phyloP scores from a whole-genome alignment of 2,113 vertebrate species.

The Podarcis raffonei region DNA sequence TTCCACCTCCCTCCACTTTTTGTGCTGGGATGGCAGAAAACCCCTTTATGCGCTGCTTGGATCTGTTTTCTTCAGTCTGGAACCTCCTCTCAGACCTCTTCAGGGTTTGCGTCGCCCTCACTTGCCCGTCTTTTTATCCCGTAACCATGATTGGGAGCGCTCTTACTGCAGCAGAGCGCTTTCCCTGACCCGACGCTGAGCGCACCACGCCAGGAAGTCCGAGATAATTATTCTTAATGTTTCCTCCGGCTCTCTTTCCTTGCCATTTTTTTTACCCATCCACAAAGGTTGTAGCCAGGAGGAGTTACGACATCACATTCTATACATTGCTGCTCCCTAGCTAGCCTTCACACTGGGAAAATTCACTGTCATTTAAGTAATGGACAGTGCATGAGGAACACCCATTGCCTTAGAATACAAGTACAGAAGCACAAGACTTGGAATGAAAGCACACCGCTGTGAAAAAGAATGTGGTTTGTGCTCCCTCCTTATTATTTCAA shows the following conservation, averaged over 20 bases:
- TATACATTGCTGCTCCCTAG: slow-evolving; percentile 51
- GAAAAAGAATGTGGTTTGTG: slow-evolving; percentile 46
- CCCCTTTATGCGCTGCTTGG: too few species aligned
- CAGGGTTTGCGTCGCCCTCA: too few species aligned
- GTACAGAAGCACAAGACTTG: slow-evolving; percentile 28
- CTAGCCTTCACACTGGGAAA: slow-evolving; percentile 57
- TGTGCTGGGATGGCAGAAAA: too few species aligned
- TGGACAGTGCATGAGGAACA: slow-evolving; percentile 35
- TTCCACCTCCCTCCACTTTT: too few species aligned
- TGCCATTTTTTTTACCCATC: slow-evolving; percentile 22
- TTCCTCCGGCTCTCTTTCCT: slow-evolving; percentile 53
- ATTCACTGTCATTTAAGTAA: slow-evolving; percentile 64
- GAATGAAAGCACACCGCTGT: slow-evolving; percentile 42
- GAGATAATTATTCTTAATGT: slow-evolving; percentile 36
- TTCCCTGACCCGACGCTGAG: too few species aligned
- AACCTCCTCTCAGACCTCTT: too few species aligned
- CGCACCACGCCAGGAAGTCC: too few species aligned
- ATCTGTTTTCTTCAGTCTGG: too few species aligned
- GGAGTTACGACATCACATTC: slow-evolving; percentile 36
- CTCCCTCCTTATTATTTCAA: slow-evolving; percentile 2
- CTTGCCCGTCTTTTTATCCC: too few species aligned
- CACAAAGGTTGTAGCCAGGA: slow-evolving; percentile 32
- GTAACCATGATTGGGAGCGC: too few species aligned
- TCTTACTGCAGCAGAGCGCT: too few species aligned
- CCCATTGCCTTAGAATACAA: slow-evolving; percentile 46